These are phyloP conservation scores for Bungarus multicinctus DNA, from an alignment of 2,113 vertebrate genomes.

Conservation along the genomic window DNA sequence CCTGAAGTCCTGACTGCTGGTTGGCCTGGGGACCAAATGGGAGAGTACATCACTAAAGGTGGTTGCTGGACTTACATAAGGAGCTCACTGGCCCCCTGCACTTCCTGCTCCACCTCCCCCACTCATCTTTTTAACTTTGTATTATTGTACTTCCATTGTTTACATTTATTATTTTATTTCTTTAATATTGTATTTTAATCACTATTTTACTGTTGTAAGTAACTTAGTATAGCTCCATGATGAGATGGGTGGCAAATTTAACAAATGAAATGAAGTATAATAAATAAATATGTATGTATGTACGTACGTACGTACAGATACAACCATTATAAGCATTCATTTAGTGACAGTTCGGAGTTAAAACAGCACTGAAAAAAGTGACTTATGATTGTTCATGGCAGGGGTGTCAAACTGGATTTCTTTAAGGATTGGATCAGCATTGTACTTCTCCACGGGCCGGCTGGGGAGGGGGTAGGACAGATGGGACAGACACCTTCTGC, in stretches of 20 bases:
- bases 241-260: not conserved
- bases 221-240: not conserved
- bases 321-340: not conserved
- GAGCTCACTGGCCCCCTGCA: rapidly evolving
- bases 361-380: not conserved
- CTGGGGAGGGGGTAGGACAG: too few species aligned
- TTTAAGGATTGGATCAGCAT: too few species aligned
- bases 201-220: not conserved
- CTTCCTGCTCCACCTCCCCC: not conserved
- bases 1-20: not conserved
- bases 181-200: not conserved
- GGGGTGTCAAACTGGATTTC: too few species aligned
- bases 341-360: not conserved
- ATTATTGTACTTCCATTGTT: not conserved
- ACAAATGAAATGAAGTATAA: not conserved
- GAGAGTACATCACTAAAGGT: not conserved
- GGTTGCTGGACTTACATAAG: not conserved
- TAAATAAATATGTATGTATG: not conserved
- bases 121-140: not conserved
- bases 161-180: not conserved
- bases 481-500: too few species aligned
- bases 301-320: not conserved
- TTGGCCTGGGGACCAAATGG: not conserved
- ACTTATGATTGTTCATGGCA: too few species aligned
- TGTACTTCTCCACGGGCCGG: too few species aligned